phyloP scores from a whole-genome alignment of 2,888 invertebrate species.

The Mylabris sibirica region DNA sequence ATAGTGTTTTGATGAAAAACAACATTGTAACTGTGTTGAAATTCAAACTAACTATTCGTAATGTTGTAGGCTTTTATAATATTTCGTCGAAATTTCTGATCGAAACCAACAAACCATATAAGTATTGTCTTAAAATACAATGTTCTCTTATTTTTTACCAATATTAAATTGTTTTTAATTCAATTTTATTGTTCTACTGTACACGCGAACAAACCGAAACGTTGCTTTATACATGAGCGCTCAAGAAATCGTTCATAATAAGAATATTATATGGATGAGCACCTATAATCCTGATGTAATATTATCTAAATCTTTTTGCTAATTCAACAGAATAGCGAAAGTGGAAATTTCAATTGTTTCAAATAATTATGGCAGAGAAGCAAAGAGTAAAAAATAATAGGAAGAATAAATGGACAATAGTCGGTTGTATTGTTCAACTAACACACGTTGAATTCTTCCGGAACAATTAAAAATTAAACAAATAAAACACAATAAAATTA shows the following conservation, averaged over 20 bases:
- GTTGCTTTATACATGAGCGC: slow-evolving; percentile 23
- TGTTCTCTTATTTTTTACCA: neutral
- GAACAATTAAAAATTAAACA: neutral
- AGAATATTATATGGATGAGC: slow-evolving; percentile 26
- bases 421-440: neutral
- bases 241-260: slow-evolving; percentile 21
- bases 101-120: neutral
- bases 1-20: slow-evolving; percentile 5
- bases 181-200: neutral
- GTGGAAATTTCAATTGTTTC: neutral
- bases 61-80: neutral
- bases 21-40: neutral
- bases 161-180: neutral
- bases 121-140: neutral
- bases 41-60: neutral
- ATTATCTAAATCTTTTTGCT: neutral
- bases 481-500: neutral
- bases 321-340: neutral
- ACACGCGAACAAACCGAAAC: slow-evolving; percentile 16
- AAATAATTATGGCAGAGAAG: neutral
- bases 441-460: neutral
- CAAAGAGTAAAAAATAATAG: neutral
- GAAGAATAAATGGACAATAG: neutral
- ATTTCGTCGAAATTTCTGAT: neutral
- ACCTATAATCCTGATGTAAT: neutral